A percentile compares a stretch with the other conserved stretches of the same genome.
These are phyloP conservation scores for Ceratoteleas bidentatus DNA, from an alignment of 1,140 invertebrate species.

Conservation along the genomic window DNA sequence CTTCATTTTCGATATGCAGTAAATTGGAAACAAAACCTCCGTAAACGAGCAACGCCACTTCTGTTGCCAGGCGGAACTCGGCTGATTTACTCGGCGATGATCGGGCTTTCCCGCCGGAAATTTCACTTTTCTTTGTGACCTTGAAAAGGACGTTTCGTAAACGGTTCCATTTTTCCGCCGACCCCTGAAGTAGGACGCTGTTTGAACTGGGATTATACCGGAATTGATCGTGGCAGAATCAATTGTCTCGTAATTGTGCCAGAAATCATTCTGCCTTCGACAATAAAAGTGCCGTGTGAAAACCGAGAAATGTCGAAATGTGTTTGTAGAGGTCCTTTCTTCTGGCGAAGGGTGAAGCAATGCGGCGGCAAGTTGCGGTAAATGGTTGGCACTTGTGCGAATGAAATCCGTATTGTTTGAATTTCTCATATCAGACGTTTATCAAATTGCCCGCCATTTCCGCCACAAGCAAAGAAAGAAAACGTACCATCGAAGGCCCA, in stretches of 20 bases:
- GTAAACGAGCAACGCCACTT: constrained; percentile 25
- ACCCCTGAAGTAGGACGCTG: no score
- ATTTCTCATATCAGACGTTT: constrained; percentile 41
- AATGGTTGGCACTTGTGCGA: neutral
- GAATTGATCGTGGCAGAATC: no score
- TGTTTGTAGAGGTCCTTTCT: no score
- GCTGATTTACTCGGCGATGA: constrained; percentile 4
- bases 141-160: neutral
- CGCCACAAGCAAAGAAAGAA: constrained; percentile 30
- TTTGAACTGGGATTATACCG: no score
- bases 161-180: no score
- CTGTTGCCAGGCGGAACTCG: constrained; percentile 1
- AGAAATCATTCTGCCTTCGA: no score
- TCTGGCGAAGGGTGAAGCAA: no score
- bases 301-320: no score
- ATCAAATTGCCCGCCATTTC: constrained; percentile 52
- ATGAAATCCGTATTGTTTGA: constrained; percentile 29
- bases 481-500: constrained; percentile 28
- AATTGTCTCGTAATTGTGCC: no score
- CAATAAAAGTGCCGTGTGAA: no score
- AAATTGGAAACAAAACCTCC: constrained; percentile 47
- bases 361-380: no score
- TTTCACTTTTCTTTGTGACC: neutral
- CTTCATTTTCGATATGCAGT: constrained; percentile 33
- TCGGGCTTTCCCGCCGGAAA: no score